Conservation (phyloP, 2,113 vertebrate genomes). For the Phasianus colchicus region DNA sequence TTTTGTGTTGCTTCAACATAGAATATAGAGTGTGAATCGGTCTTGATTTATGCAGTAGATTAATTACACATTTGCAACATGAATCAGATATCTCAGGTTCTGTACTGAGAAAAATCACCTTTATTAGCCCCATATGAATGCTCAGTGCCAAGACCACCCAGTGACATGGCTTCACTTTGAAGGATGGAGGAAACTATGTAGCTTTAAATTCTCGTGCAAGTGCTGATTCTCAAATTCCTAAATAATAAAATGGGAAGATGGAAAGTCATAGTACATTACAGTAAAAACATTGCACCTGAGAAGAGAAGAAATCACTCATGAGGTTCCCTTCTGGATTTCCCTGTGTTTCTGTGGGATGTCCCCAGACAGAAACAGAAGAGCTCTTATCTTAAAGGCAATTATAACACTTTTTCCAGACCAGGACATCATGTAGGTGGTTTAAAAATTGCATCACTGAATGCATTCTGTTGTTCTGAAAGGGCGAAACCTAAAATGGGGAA, state of each 20-base stretch:
- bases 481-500: slow-evolving; percentile 54
- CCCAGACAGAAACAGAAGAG: neutral
- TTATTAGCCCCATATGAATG: neutral
- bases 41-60: slow-evolving; percentile 15
- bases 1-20: neutral
- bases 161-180: slow-evolving; percentile 19
- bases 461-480: slow-evolving; percentile 8
- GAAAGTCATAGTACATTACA: neutral
- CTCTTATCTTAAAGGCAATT: neutral
- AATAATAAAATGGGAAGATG: slow-evolving; percentile 48
- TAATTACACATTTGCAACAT: slow-evolving; percentile 20
- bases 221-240: slow-evolving; percentile 52
- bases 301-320: neutral
- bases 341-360: neutral
- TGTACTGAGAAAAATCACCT: slow-evolving; percentile 34
- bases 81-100: slow-evolving; percentile 23
- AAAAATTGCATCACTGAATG: neutral
- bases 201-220: slow-evolving; percentile 44
- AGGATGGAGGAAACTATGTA: slow-evolving; percentile 30
- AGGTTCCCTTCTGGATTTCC: neutral
- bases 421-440: neutral
- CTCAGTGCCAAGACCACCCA: slow-evolving; percentile 51
- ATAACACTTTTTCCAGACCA: neutral
- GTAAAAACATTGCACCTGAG: slow-evolving; percentile 11
- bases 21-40: neutral